Base-by-base conservation (phyloP, 1,140 invertebrate genomes). In the Zaprionus camerounensis region DNA sequence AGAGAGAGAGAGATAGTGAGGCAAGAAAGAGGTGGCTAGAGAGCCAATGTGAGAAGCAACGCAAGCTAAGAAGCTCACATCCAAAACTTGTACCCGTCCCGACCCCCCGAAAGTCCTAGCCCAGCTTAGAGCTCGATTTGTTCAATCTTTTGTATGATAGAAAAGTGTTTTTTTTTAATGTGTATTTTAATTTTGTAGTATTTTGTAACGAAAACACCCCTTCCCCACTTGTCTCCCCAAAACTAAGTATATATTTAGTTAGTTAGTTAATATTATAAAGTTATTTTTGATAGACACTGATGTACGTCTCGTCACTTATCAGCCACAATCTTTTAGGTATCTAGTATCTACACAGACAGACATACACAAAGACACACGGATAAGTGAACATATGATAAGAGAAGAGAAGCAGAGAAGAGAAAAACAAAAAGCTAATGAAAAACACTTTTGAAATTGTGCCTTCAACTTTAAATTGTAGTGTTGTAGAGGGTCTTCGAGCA, bases 401-500 rank as follows among this genome's bases (percentile, higher is more conserved):
- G 17, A 41, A 56, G 53, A 22, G 63, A 31, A 56, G 5, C 9
- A 31, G 57, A 46, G 24, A 53, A 71, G 28, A 76, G n/a, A 31
- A 55, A 63, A 31, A 24, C 15, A 65, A 59, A 72, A 70, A 64
- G 44, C 31, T 7, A 61, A 72, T 58, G 49, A 76, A 80, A 85
- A 77, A 91, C 70, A 81, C 73, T 86, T 82, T 91, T 91, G 55
- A 90, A 91, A 91, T 86, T 86, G 86, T 91, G 86, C 86, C 86
- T 91, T 91, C 74, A 85, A 91, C 72, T 81, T 61, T 71, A 76
- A 84, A 86, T 82, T 73, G 68, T 82, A 75, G 69, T 78, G 38
- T 67, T 62, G n/a, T 51, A 24, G 17, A 67, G 63, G 64, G 56
- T 73, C 67, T 62, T 63, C 62, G 44, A 66, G 20, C 71, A 75